Conservation (phyloP, 1,140 invertebrate genomes). For the Rhizoglyphus robini region DNA sequence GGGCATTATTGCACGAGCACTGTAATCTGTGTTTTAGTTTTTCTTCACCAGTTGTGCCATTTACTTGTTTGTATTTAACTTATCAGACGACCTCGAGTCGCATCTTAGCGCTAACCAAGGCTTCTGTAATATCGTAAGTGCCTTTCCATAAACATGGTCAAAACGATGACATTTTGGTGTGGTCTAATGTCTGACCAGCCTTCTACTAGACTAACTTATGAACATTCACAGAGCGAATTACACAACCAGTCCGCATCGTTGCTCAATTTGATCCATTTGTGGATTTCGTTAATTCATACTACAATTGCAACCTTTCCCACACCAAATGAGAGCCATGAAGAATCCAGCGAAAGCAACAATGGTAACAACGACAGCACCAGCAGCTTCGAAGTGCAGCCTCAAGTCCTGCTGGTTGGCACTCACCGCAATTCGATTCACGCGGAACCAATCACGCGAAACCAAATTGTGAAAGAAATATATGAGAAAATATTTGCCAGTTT, state of each 20-base stretch:
- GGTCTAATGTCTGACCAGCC: too few species aligned
- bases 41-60: constrained; percentile 35
- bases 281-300: constrained; percentile 26
- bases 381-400: constrained; percentile 9
- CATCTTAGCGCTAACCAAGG: not conserved
- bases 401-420: constrained; percentile 20
- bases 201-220: too few species aligned
- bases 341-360: not conserved
- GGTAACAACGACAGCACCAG: not conserved
- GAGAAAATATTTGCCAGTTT: constrained; percentile 19
- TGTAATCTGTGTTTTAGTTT: constrained; percentile 30
- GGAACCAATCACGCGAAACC: constrained; percentile 19
- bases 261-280: constrained; percentile 24
- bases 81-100: constrained; percentile 32
- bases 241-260: constrained; percentile 12
- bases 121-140: not conserved
- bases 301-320: constrained; percentile 14
- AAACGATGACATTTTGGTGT: too few species aligned
- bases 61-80: constrained; percentile 37
- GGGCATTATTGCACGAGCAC: not conserved
- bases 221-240: constrained; percentile 15
- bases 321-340: not conserved
- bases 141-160: too few species aligned
- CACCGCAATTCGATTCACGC: constrained; percentile 20
- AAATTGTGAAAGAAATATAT: constrained; percentile 18